Conservation (phyloP, 2,888 invertebrate genomes). For the Deroplatys truncata region DNA sequence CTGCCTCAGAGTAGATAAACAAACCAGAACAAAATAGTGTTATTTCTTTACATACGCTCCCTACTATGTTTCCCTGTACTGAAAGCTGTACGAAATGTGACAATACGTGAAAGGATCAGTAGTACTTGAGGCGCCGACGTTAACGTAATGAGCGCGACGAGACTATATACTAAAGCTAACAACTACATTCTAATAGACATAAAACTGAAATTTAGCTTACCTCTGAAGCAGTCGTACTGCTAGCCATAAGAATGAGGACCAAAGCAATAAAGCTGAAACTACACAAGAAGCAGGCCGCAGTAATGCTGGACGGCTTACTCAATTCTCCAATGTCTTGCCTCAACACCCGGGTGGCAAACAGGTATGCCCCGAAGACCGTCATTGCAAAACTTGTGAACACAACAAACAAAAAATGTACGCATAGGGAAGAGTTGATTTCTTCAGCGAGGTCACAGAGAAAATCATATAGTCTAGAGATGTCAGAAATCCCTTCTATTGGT, state of each 20-base stretch:
- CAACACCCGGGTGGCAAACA: background rate
- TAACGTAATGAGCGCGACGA: too few relatives aligned
- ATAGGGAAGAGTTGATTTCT: background rate
- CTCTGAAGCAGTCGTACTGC: background rate
- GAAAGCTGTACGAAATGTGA: too few relatives aligned
- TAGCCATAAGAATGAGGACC: background rate
- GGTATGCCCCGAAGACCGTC: background rate
- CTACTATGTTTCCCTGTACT: too few relatives aligned
- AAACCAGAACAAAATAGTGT: too few relatives aligned
- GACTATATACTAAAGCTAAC: too few relatives aligned
- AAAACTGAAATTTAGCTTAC: background rate
- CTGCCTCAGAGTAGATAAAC: too few relatives aligned
- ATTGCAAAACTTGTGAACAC: background rate
- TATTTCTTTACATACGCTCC: too few relatives aligned
- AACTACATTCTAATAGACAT: too few relatives aligned
- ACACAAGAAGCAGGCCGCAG: background rate
- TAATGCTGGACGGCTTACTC: background rate
- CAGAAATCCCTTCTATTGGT: background rate
- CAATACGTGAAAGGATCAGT: too few relatives aligned
- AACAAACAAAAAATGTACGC: background rate
- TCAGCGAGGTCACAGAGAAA: background rate
- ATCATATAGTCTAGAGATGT: background rate
- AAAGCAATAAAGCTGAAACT: background rate
- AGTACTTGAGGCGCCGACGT: too few relatives aligned
- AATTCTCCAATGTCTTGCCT: background rate